Percentiles rank a stretch among this genome's conserved stretches.
These are phyloP conservation scores for Drosophila pseudotalamancana DNA, from an alignment of 2,888 invertebrate genomes.

Conservation along the genomic window DNA sequence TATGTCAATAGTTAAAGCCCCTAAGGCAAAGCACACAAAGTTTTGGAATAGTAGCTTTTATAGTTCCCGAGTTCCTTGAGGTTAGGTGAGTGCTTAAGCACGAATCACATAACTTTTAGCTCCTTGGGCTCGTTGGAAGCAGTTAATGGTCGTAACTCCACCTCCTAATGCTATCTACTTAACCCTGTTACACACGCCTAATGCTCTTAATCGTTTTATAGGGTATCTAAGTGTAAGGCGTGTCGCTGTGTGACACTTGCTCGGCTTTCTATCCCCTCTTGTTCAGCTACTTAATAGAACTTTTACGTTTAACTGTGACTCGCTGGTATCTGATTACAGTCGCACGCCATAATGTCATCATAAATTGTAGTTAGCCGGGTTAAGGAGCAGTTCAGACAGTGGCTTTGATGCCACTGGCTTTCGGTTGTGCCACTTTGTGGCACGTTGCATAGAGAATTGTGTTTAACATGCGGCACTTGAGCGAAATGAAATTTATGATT, in stretches of 20 bases:
- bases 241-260: slow-evolving; percentile 64
- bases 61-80: not conserved
- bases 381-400: slow-evolving; percentile 64
- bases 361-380: slow-evolving; percentile 72
- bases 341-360: slow-evolving; percentile 80
- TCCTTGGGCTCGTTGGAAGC: no score
- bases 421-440: slow-evolving; percentile 19
- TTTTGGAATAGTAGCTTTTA: not conserved
- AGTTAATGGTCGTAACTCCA: not conserved
- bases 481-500: slow-evolving; percentile 73
- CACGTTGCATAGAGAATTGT: slow-evolving; percentile 28
- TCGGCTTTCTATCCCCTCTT: slow-evolving; percentile 14
- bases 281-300: slow-evolving; percentile 33
- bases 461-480: slow-evolving; percentile 45
- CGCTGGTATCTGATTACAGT: slow-evolving; percentile 58
- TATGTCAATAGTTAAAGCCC: not conserved
- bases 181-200: not conserved
- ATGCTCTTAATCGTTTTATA: not conserved
- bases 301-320: slow-evolving; percentile 44
- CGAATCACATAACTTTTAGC: not conserved
- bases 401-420: slow-evolving; percentile 2
- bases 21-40: not conserved
- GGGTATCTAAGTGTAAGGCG: slow-evolving; percentile 38
- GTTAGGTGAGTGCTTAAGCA: not conserved
- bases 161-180: not conserved